These are phyloP conservation scores for Pycnomerus fuliginosus DNA, from an alignment of 2,888 invertebrate genomes.

Conservation along the genomic window DNA sequence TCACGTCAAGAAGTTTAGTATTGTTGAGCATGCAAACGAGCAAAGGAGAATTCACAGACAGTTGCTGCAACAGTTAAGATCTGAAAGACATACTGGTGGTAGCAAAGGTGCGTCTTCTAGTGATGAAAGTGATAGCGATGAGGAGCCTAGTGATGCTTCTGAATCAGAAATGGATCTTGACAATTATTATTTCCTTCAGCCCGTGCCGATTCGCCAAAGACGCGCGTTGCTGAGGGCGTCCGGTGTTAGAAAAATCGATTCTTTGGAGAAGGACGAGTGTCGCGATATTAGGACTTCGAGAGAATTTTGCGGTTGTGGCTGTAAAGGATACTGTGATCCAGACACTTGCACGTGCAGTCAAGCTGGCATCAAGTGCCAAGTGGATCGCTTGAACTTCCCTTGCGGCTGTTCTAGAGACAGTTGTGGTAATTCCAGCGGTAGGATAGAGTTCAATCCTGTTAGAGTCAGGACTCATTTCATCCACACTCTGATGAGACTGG, in stretches of 20 bases:
- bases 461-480: slow-evolving; percentile 96
- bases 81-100: slow-evolving; percentile 58
- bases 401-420: slow-evolving; percentile 95
- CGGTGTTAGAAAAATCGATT: slow-evolving; percentile 91
- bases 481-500: slow-evolving; percentile 91
- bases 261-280: slow-evolving; percentile 91
- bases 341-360: slow-evolving; percentile 93
- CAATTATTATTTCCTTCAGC: slow-evolving; percentile 87
- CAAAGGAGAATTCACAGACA: slow-evolving; percentile 84
- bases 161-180: slow-evolving; percentile 86
- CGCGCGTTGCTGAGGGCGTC: slow-evolving; percentile 86
- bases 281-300: slow-evolving; percentile 87
- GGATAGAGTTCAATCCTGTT: slow-evolving; percentile 95
- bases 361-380: slow-evolving; percentile 96
- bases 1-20: slow-evolving; percentile 74
- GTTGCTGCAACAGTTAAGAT: slow-evolving; percentile 69
- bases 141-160: slow-evolving; percentile 76
- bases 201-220: slow-evolving; percentile 89
- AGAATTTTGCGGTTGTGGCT: slow-evolving; percentile 92
- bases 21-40: slow-evolving; percentile 86
- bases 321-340: slow-evolving; percentile 92
- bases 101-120: slow-evolving; percentile 65
- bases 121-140: slow-evolving; percentile 82
- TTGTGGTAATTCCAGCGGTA: slow-evolving; percentile 87
- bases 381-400: slow-evolving; percentile 93